phyloP scores from a whole-genome alignment of 2,113 vertebrate genomes.

The Epinephelus lanceolatus region DNA sequence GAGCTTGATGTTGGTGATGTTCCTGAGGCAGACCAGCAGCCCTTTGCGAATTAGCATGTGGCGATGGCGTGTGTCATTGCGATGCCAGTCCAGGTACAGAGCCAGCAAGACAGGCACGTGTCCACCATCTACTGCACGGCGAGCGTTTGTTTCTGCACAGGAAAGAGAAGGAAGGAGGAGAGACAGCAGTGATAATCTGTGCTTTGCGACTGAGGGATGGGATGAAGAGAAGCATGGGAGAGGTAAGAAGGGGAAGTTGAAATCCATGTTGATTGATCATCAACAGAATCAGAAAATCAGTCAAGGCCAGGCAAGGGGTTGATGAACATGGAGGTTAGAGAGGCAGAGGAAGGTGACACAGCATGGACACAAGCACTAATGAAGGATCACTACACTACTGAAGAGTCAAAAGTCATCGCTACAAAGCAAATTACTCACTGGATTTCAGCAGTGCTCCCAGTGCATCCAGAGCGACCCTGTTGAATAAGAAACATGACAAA shows the following conservation, averaged over 20 bases:
- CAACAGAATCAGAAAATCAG: not conserved
- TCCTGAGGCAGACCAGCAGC: conserved; percentile 94
- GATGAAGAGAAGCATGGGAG: not conserved
- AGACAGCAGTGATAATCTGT: conserved; percentile 13
- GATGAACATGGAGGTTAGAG: not conserved
- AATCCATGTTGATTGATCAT: conserved; percentile 15
- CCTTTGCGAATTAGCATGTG: conserved; percentile 96
- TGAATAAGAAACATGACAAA: conserved; percentile 77
- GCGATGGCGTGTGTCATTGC: conserved; percentile 93
- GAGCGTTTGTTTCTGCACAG: conserved; percentile 92
- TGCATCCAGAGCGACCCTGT: conserved; percentile 97
- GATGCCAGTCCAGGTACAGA: conserved; percentile 96
- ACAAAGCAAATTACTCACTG: conserved; percentile 90
- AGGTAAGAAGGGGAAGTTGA: not conserved
- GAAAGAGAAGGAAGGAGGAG: not conserved
- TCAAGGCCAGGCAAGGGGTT: not conserved
- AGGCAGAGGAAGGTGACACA: not conserved
- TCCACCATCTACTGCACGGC: conserved; percentile 92
- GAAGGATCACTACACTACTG: conserved; percentile 10
- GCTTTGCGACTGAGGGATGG: not conserved
- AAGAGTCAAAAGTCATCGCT: conserved; percentile 9
- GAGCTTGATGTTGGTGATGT: conserved; percentile 93
- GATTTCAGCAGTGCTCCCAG: conserved; percentile 97
- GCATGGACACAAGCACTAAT: conserved; percentile 1
- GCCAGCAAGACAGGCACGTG: conserved; percentile 90